Evolutionary conservation across 2,888 invertebrate species (phyloP).

Genomic region (Heliconius ismenius): DNA sequence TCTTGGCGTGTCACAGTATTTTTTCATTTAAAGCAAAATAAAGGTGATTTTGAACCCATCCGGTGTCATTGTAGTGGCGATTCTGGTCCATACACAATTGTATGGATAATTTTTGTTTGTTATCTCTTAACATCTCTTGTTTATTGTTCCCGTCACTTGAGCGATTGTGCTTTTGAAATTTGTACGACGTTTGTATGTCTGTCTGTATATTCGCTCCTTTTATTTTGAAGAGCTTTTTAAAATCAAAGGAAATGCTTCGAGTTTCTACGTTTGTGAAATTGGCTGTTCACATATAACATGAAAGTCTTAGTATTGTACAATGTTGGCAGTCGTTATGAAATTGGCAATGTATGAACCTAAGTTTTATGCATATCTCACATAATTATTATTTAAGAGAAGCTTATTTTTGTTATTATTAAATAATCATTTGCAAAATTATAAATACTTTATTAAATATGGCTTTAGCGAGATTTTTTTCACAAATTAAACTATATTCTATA

Average conservation of each 20-base stretch:
- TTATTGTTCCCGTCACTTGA: constrained; percentile 26
- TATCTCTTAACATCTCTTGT: constrained; percentile 26
- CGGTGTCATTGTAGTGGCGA: constrained; percentile 57
- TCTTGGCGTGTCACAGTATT: constrained; percentile 61
- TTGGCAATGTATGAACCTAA: not conserved
- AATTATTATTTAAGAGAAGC: not conserved
- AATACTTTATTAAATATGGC: too few species aligned
- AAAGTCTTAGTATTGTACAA: not conserved
- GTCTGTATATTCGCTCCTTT: constrained; percentile 3
- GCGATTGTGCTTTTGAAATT: constrained; percentile 19
- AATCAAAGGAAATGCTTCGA: constrained; percentile 10
- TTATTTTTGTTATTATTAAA: not conserved
- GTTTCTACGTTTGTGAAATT: constrained; percentile 11
- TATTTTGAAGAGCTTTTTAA: constrained; percentile 14
- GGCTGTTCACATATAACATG: not conserved
- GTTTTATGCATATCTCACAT: not conserved
- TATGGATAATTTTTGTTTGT: constrained; percentile 31
- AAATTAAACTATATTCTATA: too few species aligned
- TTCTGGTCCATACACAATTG: constrained; percentile 32
- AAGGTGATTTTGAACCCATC: constrained; percentile 63
- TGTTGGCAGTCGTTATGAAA: not conserved
- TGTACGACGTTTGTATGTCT: constrained; percentile 7
- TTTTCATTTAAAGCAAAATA: constrained; percentile 65
- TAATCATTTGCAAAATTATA: too few species aligned
- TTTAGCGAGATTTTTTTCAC: too few species aligned